Conservation (phyloP, 1,140 invertebrate species). For the Drosophila parabipectinata region DNA sequence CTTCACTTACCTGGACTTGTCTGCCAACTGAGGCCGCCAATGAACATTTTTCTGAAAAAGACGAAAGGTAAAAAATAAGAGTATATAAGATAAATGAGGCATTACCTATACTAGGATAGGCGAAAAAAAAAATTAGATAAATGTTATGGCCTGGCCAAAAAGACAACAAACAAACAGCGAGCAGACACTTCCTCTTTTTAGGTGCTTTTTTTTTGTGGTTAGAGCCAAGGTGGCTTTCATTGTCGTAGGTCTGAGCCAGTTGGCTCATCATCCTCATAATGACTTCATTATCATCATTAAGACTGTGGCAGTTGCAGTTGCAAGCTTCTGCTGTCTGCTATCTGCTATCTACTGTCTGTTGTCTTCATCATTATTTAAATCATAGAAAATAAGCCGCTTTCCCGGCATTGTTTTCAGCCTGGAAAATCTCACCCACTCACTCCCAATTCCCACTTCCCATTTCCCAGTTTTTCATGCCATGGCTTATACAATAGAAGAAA, state of each 20-base stretch:
- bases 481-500: constrained; percentile 45
- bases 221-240: constrained; percentile 30
- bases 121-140: constrained; percentile 42
- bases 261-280: constrained; percentile 23
- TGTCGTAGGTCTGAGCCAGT: constrained; percentile 22
- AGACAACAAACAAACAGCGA: constrained; percentile 32
- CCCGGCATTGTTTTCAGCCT: constrained; percentile 79
- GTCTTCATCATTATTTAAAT: constrained; percentile 81
- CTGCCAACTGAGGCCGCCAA: constrained; percentile 99
- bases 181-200: constrained; percentile 16
- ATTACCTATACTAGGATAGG: constrained; percentile 35
- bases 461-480: constrained; percentile 38
- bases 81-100: constrained; percentile 54
- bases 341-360: constrained; percentile 51
- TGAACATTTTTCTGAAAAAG: constrained; percentile 99
- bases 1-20: constrained; percentile 96
- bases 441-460: constrained; percentile 15
- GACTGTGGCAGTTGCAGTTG: constrained; percentile 36
- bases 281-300: constrained; percentile 36
- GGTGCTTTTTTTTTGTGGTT: neutral
- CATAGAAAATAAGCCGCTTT: constrained; percentile 82
- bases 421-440: constrained; percentile 66
- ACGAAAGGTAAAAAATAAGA: constrained; percentile 52
- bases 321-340: constrained; percentile 5
- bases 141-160: constrained; percentile 33